phyloP scores from a whole-genome alignment of 1,140 invertebrate species.

The Phenacoccus solenopsis region DNA sequence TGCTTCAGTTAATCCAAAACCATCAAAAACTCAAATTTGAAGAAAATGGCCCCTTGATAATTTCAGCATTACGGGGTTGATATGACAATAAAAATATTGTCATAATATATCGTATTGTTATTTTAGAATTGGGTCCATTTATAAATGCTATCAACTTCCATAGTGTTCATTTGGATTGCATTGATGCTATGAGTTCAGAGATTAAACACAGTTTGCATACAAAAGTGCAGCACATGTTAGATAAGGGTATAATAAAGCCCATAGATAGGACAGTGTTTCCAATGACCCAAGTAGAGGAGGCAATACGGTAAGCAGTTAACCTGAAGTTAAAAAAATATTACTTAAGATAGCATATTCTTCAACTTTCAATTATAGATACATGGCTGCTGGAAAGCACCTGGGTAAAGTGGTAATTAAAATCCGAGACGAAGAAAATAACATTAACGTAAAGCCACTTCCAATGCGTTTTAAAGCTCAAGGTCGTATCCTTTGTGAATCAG shows the following conservation, averaged over 20 bases:
- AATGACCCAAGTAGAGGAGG: neutral
- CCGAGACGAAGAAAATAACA: constrained; percentile 37
- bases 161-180: neutral
- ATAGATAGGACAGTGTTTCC: neutral
- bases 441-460: constrained; percentile 25
- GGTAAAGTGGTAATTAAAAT: constrained; percentile 72
- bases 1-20: too few species aligned
- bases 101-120: too few species aligned
- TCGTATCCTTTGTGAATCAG: constrained; percentile 32
- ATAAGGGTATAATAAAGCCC: neutral
- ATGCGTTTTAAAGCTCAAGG: constrained; percentile 38
- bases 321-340: neutral
- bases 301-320: neutral
- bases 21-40: too few species aligned
- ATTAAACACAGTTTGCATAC: neutral
- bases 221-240: neutral
- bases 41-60: too few species aligned
- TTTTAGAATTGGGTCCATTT: neutral
- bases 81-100: too few species aligned
- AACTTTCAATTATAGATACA: constrained; percentile 43
- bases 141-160: neutral
- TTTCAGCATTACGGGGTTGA: too few species aligned
- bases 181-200: neutral
- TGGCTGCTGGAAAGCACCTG: constrained; percentile 50
- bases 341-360: constrained; percentile 57